Percentiles rank a stretch among this genome's conserved stretches.
Evolutionary conservation across 2,888 invertebrate genomes (phyloP).

Genomic region (Onchidella celtica): DNA sequence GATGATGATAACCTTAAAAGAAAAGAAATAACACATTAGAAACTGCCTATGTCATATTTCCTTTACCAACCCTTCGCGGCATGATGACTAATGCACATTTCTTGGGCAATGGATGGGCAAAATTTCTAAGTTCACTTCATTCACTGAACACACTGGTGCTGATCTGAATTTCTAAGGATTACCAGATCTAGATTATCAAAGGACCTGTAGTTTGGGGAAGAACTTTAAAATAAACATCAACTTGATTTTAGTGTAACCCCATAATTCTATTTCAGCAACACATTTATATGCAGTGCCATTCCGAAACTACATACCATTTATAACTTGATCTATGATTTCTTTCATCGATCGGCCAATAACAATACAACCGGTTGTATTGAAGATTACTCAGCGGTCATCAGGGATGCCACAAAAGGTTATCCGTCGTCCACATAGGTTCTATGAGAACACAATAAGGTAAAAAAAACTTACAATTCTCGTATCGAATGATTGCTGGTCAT

Average conservation of each 20-base stretch:
- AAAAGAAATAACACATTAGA: no score
- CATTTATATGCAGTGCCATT: not conserved
- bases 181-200: no score
- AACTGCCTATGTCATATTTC: no score
- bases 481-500: conserved; percentile 46
- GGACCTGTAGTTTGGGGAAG: no score
- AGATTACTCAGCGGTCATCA: not conserved
- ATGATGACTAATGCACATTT: no score
- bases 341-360: not conserved
- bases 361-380: not conserved
- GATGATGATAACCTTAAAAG: no score
- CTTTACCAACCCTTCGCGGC: no score
- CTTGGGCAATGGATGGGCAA: no score
- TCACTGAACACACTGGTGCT: not conserved
- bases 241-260: no score
- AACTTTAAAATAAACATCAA: no score
- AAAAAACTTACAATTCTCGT: conserved; percentile 53
- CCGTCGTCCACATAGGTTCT: not conserved
- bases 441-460: not conserved
- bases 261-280: not conserved
- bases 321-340: not conserved
- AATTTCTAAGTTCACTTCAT: not conserved
- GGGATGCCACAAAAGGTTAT: not conserved
- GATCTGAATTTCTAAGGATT: not conserved
- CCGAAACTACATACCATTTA: not conserved